Base-by-base conservation (phyloP, 1,140 invertebrate genomes). In the Zophobas atratus region DNA sequence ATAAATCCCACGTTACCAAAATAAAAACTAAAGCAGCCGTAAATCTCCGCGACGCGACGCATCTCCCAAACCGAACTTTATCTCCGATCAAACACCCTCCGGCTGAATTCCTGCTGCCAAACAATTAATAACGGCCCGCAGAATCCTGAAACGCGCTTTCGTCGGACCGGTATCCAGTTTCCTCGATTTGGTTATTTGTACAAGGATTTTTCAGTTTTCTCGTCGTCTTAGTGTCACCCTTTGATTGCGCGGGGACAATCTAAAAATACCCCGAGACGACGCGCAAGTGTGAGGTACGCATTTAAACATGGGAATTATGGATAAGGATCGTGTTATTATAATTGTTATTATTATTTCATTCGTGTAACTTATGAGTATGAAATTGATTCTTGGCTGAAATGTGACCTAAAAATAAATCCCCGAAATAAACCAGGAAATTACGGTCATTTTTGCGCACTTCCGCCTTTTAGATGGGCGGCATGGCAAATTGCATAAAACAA, bases 371-470 rank as follows among this genome's bases (percentile, higher is more conserved):
- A 3, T 0, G 43, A 46, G 43, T 46, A 4, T 46, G 3, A 46
- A 0, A 0, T 20, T 20, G 20, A 20, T 46, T 46, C 8, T 46
- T 8, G 8, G 43, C 43, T 3, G 43, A 46, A 46, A 46, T 8
- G 8, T 8, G 8, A 4, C 8, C 8, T 8, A 3, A 46, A 46
- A 46, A 46, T 6, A 6, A 36, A 60, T 36, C 33, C 60, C 60
- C 0, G 43, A 67, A 67, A 67, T 67, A 67, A 20, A 41, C 39
- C 60, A 38, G 60, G 60, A 67, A 67, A 43, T 36, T 32, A 55
- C 39, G 38, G 38, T 32, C 35, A 60, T 60, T 67, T 67, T 67
- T 39, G 38, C 60, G n/a, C 60, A 67, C 60, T 67, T 67, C 60
- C 60, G 38, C 39, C 38, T 20, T 20, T 20, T 20, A 20, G 20